These are phyloP conservation scores for Corythornis madagascariensis DNA, from an alignment of 2,113 vertebrate genomes.

Conservation along the genomic window DNA sequence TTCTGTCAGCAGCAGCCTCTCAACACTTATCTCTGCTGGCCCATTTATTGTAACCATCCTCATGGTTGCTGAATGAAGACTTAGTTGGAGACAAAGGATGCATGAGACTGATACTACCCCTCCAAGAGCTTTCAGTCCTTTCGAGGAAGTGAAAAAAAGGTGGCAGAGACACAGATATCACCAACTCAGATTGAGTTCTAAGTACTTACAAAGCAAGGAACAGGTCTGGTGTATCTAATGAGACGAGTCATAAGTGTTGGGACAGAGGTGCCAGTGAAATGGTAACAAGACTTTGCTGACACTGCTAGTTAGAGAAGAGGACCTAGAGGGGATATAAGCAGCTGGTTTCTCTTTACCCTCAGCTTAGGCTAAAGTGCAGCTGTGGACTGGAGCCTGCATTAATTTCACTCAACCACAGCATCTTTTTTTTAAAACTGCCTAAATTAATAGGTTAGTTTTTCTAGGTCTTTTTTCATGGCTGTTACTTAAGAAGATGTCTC, in stretches of 20 bases:
- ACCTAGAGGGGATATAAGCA: not conserved
- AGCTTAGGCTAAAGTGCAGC: not conserved
- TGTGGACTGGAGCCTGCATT: not conserved
- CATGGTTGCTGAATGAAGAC: not conserved
- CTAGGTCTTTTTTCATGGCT: not conserved
- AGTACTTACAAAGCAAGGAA: not conserved
- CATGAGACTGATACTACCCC: not conserved
- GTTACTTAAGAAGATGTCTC: not conserved
- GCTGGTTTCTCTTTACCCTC: not conserved
- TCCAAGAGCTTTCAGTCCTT: not conserved
- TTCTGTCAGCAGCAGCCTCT: constrained; percentile 25
- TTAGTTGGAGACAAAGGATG: not conserved
- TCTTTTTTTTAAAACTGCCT: not conserved
- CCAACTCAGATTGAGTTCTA: fast-evolving
- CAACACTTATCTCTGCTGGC: not conserved
- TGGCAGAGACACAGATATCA: not conserved
- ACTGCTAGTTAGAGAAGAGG: not conserved
- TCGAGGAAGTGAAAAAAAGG: not conserved
- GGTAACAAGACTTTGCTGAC: not conserved
- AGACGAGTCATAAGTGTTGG: fast-evolving
- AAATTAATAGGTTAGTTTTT: not conserved
- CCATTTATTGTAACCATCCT: not conserved
- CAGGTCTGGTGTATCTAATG: fast-evolving
- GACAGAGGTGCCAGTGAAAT: fast-evolving
- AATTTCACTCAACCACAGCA: not conserved